A percentile compares a stretch with the other conserved stretches of the same genome.
Evolutionary conservation across 2,113 vertebrate genomes (phyloP).

Genomic region (Bubalus kerabau): DNA sequence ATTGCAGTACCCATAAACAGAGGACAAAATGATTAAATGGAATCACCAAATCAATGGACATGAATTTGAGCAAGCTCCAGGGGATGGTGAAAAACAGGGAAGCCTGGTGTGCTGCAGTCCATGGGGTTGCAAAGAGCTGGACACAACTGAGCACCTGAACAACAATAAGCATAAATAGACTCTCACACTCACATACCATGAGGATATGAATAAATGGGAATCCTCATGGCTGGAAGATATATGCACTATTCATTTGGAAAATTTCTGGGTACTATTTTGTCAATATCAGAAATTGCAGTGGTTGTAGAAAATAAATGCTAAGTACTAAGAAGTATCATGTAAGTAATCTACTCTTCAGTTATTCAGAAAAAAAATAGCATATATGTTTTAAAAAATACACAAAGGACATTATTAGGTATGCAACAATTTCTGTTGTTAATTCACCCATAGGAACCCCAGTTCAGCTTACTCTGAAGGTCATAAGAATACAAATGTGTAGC

Average conservation of each 20-base stretch:
- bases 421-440: background rate
- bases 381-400: background rate
- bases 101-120: background rate
- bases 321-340: background rate
- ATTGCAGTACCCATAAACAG: background rate
- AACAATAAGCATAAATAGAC: background rate
- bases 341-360: background rate
- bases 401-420: background rate
- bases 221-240: background rate
- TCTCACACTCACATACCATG: background rate
- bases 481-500: background rate
- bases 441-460: too few relatives aligned
- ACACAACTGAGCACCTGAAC: fast-evolving
- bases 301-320: background rate
- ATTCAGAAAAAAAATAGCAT: background rate
- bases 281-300: background rate
- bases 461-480: background rate
- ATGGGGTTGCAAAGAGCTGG: background rate
- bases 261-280: background rate
- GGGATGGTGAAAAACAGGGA: background rate
- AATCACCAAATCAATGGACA: background rate
- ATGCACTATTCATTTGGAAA: background rate
- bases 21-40: background rate
- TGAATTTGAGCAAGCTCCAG: background rate
- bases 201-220: background rate